These are phyloP conservation scores for Achatina immaculata DNA, from an alignment of 1,140 invertebrate species.

Conservation along the genomic window DNA sequence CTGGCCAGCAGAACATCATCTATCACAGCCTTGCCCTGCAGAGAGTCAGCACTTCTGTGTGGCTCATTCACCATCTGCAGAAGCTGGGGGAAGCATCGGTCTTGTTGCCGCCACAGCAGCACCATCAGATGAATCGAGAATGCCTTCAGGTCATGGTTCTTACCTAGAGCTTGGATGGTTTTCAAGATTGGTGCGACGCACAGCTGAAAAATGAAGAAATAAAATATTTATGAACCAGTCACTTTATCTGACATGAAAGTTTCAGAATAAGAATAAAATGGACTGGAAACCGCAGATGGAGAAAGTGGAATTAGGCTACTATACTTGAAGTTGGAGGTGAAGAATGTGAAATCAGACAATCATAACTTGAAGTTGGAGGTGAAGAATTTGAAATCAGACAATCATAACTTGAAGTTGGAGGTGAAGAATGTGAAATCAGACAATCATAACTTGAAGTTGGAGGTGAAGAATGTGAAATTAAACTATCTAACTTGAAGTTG, in stretches of 20 bases:
- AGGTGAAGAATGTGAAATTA: no score
- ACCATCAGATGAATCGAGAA: slow-evolving; percentile 53
- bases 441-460: no score
- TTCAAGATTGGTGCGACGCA: slow-evolving; percentile 55
- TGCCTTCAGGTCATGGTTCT: slow-evolving; percentile 46
- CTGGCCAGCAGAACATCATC: slow-evolving; percentile 52
- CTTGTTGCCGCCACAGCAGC: slow-evolving; percentile 56
- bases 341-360: no score
- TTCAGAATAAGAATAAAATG: background rate
- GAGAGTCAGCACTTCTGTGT: background rate
- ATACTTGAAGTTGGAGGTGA: no score
- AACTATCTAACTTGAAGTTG: no score
- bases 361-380: no score
- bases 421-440: no score
- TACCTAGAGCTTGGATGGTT: slow-evolving; percentile 51
- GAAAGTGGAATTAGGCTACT: no score
- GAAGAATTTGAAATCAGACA: no score
- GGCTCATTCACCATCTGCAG: slow-evolving; percentile 50
- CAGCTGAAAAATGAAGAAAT: slow-evolving; percentile 44
- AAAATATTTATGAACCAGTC: slow-evolving; percentile 15
- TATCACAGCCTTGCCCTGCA: background rate
- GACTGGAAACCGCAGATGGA: no score
- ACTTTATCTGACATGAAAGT: background rate
- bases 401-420: no score
- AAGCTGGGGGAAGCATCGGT: slow-evolving; percentile 58